Evolutionary conservation across 64 coral and sea anemone species (phyloP).

Genomic region (Stichodactyla mertensii): DNA sequence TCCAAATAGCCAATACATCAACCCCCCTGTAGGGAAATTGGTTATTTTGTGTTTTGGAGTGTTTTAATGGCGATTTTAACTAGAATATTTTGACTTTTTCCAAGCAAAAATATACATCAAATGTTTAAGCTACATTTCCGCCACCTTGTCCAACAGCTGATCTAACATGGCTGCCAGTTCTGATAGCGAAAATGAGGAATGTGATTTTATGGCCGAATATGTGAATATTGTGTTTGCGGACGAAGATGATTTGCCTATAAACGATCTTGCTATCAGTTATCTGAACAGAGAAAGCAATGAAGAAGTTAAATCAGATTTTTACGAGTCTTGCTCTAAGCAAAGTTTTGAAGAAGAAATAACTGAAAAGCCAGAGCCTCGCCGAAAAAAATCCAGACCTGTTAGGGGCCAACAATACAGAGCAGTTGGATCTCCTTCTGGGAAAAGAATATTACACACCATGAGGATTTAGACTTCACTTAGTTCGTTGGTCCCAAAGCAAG

Average conservation of each 20-base stretch:
- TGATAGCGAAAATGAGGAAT: too few species aligned
- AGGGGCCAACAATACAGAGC: constrained; percentile 13
- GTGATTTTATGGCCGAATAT: too few species aligned
- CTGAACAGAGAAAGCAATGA: constrained; percentile 28
- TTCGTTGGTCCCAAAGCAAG: constrained; percentile 32
- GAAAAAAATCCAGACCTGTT: constrained; percentile 30
- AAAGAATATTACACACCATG: not conserved
- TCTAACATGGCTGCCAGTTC: too few species aligned
- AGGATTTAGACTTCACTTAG: constrained; percentile 12
- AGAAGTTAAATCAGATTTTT: constrained; percentile 33
- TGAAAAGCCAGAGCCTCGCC: constrained; percentile 21
- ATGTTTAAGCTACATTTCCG: too few species aligned
- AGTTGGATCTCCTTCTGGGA: not conserved
- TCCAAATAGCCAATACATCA: too few species aligned
- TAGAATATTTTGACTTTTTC: too few species aligned
- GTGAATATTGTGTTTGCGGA: too few species aligned
- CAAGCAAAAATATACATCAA: too few species aligned
- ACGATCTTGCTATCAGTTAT: constrained; percentile 24
- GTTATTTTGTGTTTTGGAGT: too few species aligned
- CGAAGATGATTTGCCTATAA: constrained; percentile 23
- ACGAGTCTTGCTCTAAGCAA: constrained; percentile 5
- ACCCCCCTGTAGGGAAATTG: too few species aligned
- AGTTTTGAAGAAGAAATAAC: constrained; percentile 26
- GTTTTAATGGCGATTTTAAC: too few species aligned
- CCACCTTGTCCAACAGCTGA: too few species aligned